phyloP scores from a whole-genome alignment of 2,113 vertebrate genomes.

The Mobula hypostoma region DNA sequence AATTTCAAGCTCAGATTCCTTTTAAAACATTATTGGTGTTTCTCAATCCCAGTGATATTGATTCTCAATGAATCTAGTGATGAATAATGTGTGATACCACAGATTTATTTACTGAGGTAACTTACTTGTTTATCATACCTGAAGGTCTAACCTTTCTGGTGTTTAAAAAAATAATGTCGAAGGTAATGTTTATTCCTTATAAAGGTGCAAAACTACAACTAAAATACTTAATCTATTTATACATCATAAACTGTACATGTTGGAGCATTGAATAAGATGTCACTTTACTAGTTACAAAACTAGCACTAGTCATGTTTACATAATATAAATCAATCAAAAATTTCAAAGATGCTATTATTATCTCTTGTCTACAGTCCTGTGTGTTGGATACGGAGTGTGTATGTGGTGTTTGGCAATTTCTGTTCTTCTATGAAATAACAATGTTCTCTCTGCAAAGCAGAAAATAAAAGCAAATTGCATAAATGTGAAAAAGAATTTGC shows the following conservation, averaged over 20 bases:
- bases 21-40: conserved; percentile 33
- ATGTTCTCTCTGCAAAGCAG: background rate
- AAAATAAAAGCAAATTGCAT: background rate
- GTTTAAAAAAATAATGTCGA: background rate
- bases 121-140: background rate
- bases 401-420: too few relatives aligned
- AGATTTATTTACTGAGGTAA: background rate
- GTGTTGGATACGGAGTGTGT: background rate
- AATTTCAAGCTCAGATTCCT: conserved; percentile 28
- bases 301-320: background rate
- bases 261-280: background rate
- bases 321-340: background rate
- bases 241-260: background rate
- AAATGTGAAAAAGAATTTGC: too few relatives aligned
- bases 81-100: background rate
- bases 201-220: background rate
- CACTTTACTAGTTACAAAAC: background rate
- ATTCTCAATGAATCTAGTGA: conserved; percentile 37
- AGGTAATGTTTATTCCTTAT: background rate
- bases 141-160: background rate
- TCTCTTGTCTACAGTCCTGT: background rate
- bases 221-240: background rate
- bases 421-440: too few relatives aligned
- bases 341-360: background rate
- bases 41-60: conserved; percentile 32